phyloP scores from a whole-genome alignment of 2,113 vertebrate genomes.

The Trogon surrucura region DNA sequence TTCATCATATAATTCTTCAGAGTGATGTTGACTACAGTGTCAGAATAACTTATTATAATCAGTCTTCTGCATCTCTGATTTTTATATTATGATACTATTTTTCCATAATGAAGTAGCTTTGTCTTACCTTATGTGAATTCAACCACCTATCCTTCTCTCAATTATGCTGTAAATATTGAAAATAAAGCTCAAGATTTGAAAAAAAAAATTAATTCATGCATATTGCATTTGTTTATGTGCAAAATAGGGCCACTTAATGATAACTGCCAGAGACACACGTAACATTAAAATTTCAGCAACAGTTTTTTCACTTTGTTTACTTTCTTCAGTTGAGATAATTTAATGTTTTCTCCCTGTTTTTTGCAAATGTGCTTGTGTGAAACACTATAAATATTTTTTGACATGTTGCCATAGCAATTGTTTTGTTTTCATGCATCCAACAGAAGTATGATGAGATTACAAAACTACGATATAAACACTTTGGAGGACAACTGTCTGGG shows the following conservation, averaged over 20 bases:
- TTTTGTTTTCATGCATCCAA: background rate
- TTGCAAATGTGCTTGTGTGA: slow-evolving; percentile 3
- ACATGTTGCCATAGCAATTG: slow-evolving; percentile 3
- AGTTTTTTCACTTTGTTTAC: background rate
- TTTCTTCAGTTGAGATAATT: background rate
- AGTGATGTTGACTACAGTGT: background rate
- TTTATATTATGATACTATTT: background rate
- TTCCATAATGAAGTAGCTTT: background rate
- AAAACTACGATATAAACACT: background rate
- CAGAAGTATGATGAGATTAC: background rate
- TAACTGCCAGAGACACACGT: background rate
- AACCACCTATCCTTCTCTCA: background rate
- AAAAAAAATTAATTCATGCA: background rate
- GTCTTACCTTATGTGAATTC: background rate
- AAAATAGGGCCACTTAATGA: background rate
- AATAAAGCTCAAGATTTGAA: background rate
- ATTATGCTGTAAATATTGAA: background rate
- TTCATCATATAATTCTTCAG: background rate
- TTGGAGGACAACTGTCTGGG: background rate
- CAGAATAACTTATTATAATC: background rate
- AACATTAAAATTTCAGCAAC: background rate
- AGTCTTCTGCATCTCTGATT: background rate
- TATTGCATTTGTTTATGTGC: background rate
- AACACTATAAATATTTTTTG: background rate
- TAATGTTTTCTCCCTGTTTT: background rate